Evolutionary conservation across 1,140 invertebrate genomes (phyloP).

Genomic region (Oscheius sp.): DNA sequence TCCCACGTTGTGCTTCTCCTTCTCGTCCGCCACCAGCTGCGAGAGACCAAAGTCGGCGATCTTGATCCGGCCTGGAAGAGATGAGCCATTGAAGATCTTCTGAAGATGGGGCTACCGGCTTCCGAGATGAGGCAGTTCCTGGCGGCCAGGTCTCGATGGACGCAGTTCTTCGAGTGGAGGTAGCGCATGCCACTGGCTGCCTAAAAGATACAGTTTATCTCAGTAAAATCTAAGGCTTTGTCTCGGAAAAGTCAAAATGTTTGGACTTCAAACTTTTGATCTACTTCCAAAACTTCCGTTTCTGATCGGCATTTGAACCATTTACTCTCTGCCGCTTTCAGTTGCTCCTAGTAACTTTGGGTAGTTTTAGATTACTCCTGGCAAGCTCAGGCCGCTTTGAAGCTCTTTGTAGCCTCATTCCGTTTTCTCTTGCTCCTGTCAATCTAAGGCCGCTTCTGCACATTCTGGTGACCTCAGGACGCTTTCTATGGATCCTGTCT

Average conservation of each 20-base stretch:
- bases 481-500: too few relatives aligned
- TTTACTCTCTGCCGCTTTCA: too few relatives aligned
- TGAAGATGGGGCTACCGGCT: conserved; percentile 66
- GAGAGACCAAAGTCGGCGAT: conserved; percentile 96
- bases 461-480: too few relatives aligned
- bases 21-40: conserved; percentile 86
- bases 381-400: too few relatives aligned
- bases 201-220: conserved; percentile 76
- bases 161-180: conserved; percentile 83
- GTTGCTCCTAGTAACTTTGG: too few relatives aligned
- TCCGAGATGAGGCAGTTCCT: conserved; percentile 89
- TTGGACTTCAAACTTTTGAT: neutral
- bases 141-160: conserved; percentile 91
- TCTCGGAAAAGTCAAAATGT: neutral
- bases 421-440: too few relatives aligned
- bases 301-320: neutral
- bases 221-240: neutral
- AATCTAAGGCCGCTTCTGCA: too few relatives aligned
- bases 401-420: too few relatives aligned
- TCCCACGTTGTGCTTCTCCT: conserved; percentile 89
- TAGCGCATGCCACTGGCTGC: conserved; percentile 92
- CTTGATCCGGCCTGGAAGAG: conserved; percentile 67
- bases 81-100: conserved; percentile 16
- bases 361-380: too few relatives aligned
- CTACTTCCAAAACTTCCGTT: conserved; percentile 6